A percentile compares a stretch with the other conserved stretches of the same genome.
Evolutionary conservation across 2,113 vertebrate species (phyloP).

Genomic region (Ammospiza caudacuta): DNA sequence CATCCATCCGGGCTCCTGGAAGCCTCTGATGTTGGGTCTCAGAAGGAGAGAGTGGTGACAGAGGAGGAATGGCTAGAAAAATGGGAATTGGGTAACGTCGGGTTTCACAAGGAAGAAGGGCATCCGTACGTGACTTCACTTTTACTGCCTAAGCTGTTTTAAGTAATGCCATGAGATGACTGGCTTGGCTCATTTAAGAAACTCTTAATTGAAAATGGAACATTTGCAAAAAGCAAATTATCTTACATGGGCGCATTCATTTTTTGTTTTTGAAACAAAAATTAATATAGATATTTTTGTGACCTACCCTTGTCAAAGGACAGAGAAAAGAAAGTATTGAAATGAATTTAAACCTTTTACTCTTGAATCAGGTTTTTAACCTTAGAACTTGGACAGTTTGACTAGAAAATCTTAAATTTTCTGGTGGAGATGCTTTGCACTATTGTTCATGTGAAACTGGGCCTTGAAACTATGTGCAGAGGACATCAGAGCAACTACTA

Average conservation of each 20-base stretch:
- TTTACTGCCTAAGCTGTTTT: neutral
- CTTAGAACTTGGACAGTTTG: neutral
- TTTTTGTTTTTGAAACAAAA: neutral
- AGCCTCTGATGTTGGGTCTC: neutral
- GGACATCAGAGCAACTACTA: neutral
- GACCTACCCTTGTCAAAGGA: neutral
- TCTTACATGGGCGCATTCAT: neutral
- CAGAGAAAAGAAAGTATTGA: neutral
- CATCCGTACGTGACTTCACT: conserved; percentile 75
- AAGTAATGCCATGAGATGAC: neutral
- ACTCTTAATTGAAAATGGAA: neutral
- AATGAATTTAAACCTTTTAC: neutral
- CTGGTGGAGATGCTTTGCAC: neutral
- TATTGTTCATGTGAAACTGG: fast-evolving
- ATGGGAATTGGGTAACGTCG: conserved; percentile 75
- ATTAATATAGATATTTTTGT: neutral
- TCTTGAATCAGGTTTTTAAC: neutral
- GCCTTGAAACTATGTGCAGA: neutral
- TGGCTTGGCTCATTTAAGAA: neutral
- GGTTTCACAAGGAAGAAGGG: conserved; percentile 79
- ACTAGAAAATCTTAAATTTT: neutral
- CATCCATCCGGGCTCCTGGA: neutral
- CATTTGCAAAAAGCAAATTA: neutral
- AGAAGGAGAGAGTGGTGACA: conserved; percentile 70
- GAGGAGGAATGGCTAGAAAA: conserved; percentile 81